Conservation (phyloP, 2,113 vertebrate genomes). For the Eptesicus fuscus region DNA sequence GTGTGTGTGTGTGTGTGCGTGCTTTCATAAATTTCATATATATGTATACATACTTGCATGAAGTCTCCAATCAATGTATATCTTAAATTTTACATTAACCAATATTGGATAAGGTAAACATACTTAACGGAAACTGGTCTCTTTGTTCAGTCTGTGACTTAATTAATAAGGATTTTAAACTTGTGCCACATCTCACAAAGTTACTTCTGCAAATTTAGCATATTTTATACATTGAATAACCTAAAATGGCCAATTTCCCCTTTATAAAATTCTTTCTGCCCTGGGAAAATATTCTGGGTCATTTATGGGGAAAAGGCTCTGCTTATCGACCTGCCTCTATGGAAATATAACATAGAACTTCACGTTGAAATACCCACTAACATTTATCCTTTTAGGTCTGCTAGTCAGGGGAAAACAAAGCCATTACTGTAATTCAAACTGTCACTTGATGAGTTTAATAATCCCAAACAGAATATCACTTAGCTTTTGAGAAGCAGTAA, state of each 20-base stretch:
- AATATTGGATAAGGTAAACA: not conserved
- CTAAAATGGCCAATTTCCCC: not conserved
- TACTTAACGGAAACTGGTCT: not conserved
- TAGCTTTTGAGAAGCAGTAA: not conserved
- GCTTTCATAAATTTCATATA: not conserved
- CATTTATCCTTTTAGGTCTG: not conserved
- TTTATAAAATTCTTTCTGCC: not conserved
- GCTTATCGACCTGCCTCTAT: not conserved
- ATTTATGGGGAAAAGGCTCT: not conserved
- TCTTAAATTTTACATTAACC: not conserved
- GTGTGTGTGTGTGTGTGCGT: too few species aligned
- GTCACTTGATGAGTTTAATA: not conserved
- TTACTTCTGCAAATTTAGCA: not conserved
- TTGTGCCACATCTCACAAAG: not conserved
- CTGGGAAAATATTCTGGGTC: not conserved
- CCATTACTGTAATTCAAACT: not conserved
- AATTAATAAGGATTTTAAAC: not conserved
- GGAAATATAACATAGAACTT: not conserved
- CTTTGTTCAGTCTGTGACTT: not conserved
- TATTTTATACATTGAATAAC: not conserved
- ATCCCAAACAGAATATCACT: not conserved
- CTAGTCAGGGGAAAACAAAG: not conserved
- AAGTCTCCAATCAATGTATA: not conserved
- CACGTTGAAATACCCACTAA: not conserved
- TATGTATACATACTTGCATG: not conserved